phyloP scores from a whole-genome alignment of 2,888 invertebrate genomes.

The Drosophila nigritarsus region DNA sequence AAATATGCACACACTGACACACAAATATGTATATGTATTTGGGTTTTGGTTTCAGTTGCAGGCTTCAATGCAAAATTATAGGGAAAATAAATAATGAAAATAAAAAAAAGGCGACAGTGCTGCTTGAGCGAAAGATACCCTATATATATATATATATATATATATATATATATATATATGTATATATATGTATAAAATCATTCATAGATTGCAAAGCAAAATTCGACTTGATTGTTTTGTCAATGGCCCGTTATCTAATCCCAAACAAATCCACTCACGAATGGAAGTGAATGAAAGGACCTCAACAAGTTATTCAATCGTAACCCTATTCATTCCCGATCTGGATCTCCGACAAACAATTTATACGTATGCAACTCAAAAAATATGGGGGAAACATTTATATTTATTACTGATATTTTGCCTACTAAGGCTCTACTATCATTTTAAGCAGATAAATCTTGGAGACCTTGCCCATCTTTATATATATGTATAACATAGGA shows the following conservation, averaged over 20 bases:
- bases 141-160: neutral
- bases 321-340: neutral
- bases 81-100: neutral
- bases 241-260: neutral
- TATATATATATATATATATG: neutral
- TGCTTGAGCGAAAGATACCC: neutral
- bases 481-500: neutral
- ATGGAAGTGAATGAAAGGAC: neutral
- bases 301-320: neutral
- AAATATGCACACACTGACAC: neutral
- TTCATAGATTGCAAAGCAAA: neutral
- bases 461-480: neutral
- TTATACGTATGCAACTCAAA: too few species aligned
- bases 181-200: too few species aligned
- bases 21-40: neutral
- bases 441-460: neutral
- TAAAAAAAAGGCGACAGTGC: neutral
- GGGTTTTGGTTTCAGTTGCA: constrained; percentile 1
- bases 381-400: too few species aligned
- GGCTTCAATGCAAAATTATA: neutral
- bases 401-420: too few species aligned
- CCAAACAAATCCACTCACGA: neutral
- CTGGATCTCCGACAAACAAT: neutral
- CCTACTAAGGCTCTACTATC: too few species aligned
- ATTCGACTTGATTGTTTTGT: neutral